Evolutionary conservation across 2,888 invertebrate species (phyloP).

Genomic region (Platycheirus albimanus): DNA sequence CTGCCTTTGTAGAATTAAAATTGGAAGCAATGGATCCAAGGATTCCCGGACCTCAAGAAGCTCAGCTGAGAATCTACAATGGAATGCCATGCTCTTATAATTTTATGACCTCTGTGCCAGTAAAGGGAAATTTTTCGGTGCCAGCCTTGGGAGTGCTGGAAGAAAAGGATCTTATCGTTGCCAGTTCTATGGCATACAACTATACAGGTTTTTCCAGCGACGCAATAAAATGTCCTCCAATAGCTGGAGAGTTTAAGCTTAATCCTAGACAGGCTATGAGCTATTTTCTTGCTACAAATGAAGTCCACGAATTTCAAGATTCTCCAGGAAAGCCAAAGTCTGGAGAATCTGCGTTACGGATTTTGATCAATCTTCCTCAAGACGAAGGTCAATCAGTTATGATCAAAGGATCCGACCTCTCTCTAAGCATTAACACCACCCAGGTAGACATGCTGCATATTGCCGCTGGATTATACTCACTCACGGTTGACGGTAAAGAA

Average conservation of each 20-base stretch:
- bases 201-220: conserved; percentile 80
- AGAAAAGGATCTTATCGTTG: conserved; percentile 81
- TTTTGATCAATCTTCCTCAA: conserved; percentile 78
- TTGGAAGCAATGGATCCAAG: conserved; percentile 87
- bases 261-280: conserved; percentile 78
- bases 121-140: conserved; percentile 67
- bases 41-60: conserved; percentile 84
- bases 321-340: conserved; percentile 77
- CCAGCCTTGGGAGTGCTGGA: conserved; percentile 83
- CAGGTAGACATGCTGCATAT: conserved; percentile 76
- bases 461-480: conserved; percentile 73
- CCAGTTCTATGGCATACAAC: conserved; percentile 78
- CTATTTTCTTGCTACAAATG: conserved; percentile 77
- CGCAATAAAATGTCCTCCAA: conserved; percentile 73
- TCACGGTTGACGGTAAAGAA: conserved; percentile 75
- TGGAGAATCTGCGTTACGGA: conserved; percentile 80
- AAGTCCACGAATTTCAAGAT: conserved; percentile 78
- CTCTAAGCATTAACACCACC: conserved; percentile 71
- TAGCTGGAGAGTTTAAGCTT: conserved; percentile 76
- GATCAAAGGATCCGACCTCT: conserved; percentile 67
- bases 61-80: conserved; percentile 89
- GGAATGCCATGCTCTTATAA: conserved; percentile 85
- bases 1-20: conserved; percentile 90
- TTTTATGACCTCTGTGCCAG: conserved; percentile 77
- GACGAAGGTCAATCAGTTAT: conserved; percentile 74